These are phyloP conservation scores for Erethizon dorsatum DNA, from an alignment of 2,797 vertebrate species.

Conservation along the genomic window DNA sequence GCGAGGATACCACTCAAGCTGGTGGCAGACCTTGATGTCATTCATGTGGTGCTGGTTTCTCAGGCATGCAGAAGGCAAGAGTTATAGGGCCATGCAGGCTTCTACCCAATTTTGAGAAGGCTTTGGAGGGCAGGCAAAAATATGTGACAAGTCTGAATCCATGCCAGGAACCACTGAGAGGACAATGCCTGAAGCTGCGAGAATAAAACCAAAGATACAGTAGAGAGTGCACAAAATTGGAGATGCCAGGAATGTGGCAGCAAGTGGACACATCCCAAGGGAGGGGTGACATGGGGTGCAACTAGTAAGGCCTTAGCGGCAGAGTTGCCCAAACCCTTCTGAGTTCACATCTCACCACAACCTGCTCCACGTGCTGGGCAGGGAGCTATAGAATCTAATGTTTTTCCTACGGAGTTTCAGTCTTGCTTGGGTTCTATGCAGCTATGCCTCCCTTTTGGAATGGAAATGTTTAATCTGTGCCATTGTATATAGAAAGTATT, in stretches of 20 bases:
- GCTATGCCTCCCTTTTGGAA: not conserved
- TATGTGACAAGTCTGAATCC: not conserved
- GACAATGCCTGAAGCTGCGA: not conserved
- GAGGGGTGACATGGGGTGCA: not conserved
- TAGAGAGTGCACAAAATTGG: not conserved
- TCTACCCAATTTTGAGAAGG: not conserved
- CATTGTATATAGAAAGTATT: not conserved
- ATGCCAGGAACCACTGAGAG: not conserved
- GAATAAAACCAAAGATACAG: not conserved
- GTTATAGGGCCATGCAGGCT: not conserved
- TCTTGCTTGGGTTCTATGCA: not conserved
- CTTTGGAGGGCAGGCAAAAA: not conserved
- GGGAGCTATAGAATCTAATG: not conserved
- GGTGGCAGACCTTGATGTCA: not conserved
- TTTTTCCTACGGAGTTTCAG: not conserved
- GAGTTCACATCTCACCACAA: not conserved
- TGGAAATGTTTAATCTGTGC: not conserved
- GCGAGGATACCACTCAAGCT: not conserved
- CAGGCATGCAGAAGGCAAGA: not conserved
- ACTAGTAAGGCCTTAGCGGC: not conserved
- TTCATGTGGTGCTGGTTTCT: not conserved
- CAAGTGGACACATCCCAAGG: not conserved
- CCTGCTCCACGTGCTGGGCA: too few relatives aligned
- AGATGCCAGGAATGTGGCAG: not conserved
- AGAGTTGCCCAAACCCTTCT: not conserved